Conservation (phyloP, 2,888 invertebrate species). For the Lordiphosa fenestrarum region DNA sequence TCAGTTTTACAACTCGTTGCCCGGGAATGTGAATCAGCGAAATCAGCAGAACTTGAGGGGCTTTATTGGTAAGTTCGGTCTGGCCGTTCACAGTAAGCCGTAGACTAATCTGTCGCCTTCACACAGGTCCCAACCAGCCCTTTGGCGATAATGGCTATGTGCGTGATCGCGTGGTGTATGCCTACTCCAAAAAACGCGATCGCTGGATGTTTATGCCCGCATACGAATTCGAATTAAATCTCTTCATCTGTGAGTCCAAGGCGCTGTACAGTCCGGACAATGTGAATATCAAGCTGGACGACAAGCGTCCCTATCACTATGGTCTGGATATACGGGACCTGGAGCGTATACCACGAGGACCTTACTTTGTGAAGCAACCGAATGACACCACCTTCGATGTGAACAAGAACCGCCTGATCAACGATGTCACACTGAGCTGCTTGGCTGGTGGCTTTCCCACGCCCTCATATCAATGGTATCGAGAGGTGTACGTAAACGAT, state of each 20-base stretch:
- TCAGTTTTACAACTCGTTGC: constrained; percentile 61
- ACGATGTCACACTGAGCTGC: constrained; percentile 90
- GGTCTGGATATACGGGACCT: constrained; percentile 91
- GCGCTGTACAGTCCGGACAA: constrained; percentile 82
- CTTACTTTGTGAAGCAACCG: constrained; percentile 93
- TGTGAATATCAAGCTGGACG: constrained; percentile 86
- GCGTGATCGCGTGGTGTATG: constrained; percentile 90
- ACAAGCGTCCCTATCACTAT: constrained; percentile 91
- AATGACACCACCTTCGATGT: constrained; percentile 91
- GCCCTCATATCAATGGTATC: constrained; percentile 94
- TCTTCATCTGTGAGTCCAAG: constrained; percentile 91
- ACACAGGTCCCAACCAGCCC: constrained; percentile 64
- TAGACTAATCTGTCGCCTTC: neutral
- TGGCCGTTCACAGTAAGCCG: too few relatives aligned
- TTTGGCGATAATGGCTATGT: constrained; percentile 79
- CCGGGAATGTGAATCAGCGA: constrained; percentile 64
- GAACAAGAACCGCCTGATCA: constrained; percentile 84
- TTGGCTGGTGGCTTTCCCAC: constrained; percentile 93
- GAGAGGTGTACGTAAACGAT: constrained; percentile 92
- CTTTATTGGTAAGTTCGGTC: constrained; percentile 58
- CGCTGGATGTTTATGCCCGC: constrained; percentile 93
- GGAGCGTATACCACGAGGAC: constrained; percentile 91
- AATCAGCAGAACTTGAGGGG: constrained; percentile 73
- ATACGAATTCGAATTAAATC: constrained; percentile 87
- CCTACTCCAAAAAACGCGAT: constrained; percentile 86